A percentile compares a stretch with the other conserved stretches of the same genome.
Conservation (phyloP, 2,888 invertebrate genomes). For the Torymus aiolomorphi region DNA sequence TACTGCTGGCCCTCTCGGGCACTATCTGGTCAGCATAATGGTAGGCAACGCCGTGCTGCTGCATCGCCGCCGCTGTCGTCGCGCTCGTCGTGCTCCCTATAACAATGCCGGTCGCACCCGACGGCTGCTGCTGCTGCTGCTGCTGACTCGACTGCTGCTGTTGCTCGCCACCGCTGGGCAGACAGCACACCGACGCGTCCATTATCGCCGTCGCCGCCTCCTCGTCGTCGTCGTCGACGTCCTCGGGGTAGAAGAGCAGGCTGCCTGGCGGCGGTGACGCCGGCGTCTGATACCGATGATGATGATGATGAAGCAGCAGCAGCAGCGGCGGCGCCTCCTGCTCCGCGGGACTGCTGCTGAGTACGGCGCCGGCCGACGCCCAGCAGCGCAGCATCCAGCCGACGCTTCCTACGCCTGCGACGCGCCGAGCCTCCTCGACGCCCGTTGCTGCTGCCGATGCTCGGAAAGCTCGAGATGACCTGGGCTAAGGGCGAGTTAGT, state of each 20-base stretch:
- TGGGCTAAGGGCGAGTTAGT: no score
- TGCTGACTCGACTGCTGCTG: slow-evolving; percentile 63
- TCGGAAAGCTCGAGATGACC: no score
- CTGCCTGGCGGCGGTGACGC: no score
- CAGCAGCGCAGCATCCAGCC: slow-evolving; percentile 72
- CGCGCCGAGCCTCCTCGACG: background rate
- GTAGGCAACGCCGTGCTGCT: slow-evolving; percentile 54
- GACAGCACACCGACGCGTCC: slow-evolving; percentile 75
- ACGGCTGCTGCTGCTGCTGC: slow-evolving; percentile 15
- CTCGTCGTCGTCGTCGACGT: slow-evolving; percentile 62
- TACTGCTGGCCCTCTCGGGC: slow-evolving; percentile 71
- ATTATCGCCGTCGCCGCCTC: slow-evolving; percentile 69
- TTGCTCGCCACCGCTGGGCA: slow-evolving; percentile 70
- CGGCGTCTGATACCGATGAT: no score
- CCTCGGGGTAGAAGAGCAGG: no score
- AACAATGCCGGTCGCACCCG: background rate
- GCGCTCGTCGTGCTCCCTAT: background rate
- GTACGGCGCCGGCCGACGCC: slow-evolving; percentile 67
- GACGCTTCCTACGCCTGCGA: slow-evolving; percentile 46
- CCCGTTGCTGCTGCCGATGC: no score
- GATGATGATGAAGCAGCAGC: slow-evolving; percentile 17
- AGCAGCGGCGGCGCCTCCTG: slow-evolving; percentile 66
- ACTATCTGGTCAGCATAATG: slow-evolving; percentile 75
- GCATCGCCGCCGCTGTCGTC: background rate
- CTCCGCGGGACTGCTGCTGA: background rate